Evolutionary conservation across 2,797 vertebrate genomes (phyloP).

Genomic region (Micropoecilia bifurca): DNA sequence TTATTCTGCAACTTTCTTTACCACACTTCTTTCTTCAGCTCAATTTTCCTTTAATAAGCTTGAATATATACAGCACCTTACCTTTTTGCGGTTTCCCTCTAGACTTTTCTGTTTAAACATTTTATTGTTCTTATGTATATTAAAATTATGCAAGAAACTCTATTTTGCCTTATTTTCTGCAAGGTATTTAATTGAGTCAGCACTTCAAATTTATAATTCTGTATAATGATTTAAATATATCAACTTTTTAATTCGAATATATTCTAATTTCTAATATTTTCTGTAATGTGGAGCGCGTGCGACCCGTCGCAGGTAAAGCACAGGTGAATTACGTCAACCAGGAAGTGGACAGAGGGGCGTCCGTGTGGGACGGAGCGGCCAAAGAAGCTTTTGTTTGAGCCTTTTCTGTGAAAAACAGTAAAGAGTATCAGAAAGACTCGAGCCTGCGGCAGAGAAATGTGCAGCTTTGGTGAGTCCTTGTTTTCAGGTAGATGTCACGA

Average conservation of each 20-base stretch:
- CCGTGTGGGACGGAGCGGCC: not conserved
- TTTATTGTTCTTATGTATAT: not conserved
- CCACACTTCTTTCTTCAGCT: not conserved
- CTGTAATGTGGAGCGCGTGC: not conserved
- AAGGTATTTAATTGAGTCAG: not conserved
- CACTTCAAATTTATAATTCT: not conserved
- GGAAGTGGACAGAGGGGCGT: constrained; percentile 50
- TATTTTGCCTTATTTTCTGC: not conserved
- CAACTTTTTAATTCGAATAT: not conserved
- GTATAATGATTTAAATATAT: not conserved
- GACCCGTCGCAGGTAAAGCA: constrained; percentile 36
- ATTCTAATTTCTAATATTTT: too few species aligned
- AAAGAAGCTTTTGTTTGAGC: not conserved
- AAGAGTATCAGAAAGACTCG: not conserved
- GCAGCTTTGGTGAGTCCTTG: constrained; percentile 70
- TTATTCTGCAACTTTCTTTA: not conserved
- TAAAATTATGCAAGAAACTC: not conserved
- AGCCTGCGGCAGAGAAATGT: constrained; percentile 49
- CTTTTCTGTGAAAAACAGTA: not conserved
- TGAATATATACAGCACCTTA: not conserved
- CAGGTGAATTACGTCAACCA: constrained; percentile 78
- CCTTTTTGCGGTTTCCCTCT: not conserved
- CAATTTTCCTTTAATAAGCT: not conserved
- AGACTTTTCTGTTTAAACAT: not conserved
- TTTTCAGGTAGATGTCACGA: not conserved